These are phyloP conservation scores for Speoplatyrhinus poulsoni DNA, from an alignment of 2,113 vertebrate genomes.

Conservation along the genomic window DNA sequence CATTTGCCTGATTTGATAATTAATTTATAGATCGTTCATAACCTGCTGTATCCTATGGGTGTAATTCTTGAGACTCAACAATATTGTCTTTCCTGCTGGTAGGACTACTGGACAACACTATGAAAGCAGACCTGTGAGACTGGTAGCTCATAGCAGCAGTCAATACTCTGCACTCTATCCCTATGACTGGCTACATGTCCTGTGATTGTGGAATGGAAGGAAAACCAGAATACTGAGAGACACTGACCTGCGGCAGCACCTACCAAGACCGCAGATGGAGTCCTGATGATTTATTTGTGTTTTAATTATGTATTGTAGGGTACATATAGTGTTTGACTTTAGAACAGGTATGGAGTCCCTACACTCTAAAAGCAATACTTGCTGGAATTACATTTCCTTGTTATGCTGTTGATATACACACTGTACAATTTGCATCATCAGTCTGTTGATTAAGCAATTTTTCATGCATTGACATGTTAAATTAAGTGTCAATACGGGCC, in stretches of 20 bases:
- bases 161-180: constrained; percentile 30
- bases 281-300: constrained; percentile 20
- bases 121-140: constrained; percentile 31
- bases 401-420: constrained; percentile 31
- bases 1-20: too few species aligned
- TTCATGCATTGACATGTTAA: constrained; percentile 31
- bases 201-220: constrained; percentile 24
- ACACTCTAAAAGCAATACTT: constrained; percentile 23
- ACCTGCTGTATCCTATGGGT: too few species aligned
- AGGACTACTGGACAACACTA: constrained; percentile 39
- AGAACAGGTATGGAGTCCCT: not conserved
- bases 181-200: constrained; percentile 45
- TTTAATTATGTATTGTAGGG: constrained; percentile 22
- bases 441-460: constrained; percentile 12
- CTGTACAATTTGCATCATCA: constrained; percentile 17
- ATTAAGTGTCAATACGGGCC: constrained; percentile 62
- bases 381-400: constrained; percentile 15
- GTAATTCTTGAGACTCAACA: not conserved
- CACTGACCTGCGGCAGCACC: constrained; percentile 39
- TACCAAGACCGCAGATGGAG: constrained; percentile 8
- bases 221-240: constrained; percentile 54
- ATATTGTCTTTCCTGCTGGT: constrained; percentile 22
- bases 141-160: not conserved
- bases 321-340: not conserved
- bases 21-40: too few species aligned